Evolutionary conservation across 2,113 vertebrate species (phyloP).

Genomic region (Eonycteris spelaea): DNA sequence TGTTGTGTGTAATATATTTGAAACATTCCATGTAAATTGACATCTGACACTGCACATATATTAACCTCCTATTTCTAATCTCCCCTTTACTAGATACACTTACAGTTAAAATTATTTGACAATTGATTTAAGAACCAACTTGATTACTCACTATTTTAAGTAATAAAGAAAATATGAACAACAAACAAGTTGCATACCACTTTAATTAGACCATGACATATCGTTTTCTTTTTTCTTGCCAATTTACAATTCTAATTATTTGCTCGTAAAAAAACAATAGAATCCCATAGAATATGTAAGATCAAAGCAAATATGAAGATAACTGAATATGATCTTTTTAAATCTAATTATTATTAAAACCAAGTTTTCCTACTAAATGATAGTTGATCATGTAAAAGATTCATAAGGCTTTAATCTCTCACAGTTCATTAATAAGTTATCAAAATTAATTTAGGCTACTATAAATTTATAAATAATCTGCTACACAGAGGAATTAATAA

Average conservation of each 20-base stretch:
- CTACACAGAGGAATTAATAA: slow-evolving; percentile 12
- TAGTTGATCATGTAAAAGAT: neutral
- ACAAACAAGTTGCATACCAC: neutral
- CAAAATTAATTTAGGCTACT: slow-evolving; percentile 2
- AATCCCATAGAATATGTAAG: neutral
- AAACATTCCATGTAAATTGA: neutral
- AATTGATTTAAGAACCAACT: neutral
- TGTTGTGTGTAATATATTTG: neutral
- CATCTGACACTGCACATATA: neutral
- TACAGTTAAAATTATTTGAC: neutral
- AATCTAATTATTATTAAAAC: neutral
- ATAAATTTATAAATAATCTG: slow-evolving; percentile 15
- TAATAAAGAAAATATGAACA: neutral
- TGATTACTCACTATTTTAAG: neutral
- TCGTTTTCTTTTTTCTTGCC: neutral
- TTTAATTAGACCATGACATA: neutral
- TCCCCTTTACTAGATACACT: neutral
- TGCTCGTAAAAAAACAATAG: neutral
- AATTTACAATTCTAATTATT: neutral
- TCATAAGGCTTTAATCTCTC: neutral
- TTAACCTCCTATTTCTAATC: neutral
- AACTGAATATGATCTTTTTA: neutral
- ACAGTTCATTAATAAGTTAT: slow-evolving; percentile 28
- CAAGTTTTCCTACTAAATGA: neutral
- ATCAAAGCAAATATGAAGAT: neutral